phyloP scores from a whole-genome alignment of 1,140 invertebrate genomes.

The Zaprionus camerounensis region DNA sequence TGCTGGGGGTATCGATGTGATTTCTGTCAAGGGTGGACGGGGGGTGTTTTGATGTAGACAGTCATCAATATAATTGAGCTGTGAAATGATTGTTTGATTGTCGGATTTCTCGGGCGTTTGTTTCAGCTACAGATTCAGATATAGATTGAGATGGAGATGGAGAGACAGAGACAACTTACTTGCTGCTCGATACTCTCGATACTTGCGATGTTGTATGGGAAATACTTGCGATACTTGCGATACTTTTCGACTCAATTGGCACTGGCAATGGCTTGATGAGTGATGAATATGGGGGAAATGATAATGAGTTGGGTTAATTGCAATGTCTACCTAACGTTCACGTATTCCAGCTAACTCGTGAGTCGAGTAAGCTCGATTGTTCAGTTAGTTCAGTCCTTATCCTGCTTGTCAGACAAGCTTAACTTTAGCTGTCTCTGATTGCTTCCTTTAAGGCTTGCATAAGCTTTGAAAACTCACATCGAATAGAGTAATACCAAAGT shows the following conservation, averaged over 20 bases:
- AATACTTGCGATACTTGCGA: slow-evolving; percentile 11
- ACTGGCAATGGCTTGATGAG: slow-evolving; percentile 47
- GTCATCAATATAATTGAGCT: slow-evolving; percentile 47
- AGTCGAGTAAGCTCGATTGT: background rate
- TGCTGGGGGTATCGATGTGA: too few species aligned
- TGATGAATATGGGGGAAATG: slow-evolving; percentile 31
- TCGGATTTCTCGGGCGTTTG: slow-evolving; percentile 21
- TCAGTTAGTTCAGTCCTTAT: background rate
- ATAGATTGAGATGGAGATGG: background rate
- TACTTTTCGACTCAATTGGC: slow-evolving; percentile 31
- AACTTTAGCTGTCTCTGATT: background rate
- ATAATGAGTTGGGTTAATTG: slow-evolving; percentile 28
- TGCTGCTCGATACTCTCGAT: slow-evolving; percentile 13
- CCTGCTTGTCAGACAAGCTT: background rate
- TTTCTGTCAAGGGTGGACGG: background rate
- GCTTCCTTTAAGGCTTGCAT: background rate
- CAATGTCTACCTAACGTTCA: slow-evolving; percentile 1
- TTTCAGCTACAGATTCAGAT: slow-evolving; percentile 2
- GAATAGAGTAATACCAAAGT: too few species aligned
- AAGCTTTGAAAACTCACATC: background rate
- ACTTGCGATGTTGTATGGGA: background rate
- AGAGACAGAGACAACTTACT: slow-evolving; percentile 18
- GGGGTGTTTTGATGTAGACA: background rate
- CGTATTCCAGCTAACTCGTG: background rate
- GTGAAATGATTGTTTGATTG: slow-evolving; percentile 42